These are phyloP conservation scores for Trachops cirrhosus DNA, from an alignment of 2,797 vertebrate genomes.

Conservation along the genomic window DNA sequence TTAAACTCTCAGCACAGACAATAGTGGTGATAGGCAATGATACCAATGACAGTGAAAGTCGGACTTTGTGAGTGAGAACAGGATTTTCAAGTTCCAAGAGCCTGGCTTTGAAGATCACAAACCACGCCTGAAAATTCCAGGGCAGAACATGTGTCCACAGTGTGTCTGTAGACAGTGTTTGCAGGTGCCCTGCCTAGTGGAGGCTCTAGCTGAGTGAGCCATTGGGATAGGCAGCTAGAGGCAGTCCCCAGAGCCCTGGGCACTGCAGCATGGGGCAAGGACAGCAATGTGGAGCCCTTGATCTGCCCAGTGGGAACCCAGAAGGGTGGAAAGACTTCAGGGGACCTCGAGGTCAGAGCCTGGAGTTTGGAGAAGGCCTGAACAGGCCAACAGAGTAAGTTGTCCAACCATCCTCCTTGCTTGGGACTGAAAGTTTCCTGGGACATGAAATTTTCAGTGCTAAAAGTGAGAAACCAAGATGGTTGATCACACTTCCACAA, in stretches of 20 bases:
- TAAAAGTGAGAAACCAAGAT: not conserved
- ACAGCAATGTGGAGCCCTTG: not conserved
- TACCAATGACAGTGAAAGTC: not conserved
- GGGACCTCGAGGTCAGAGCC: not conserved
- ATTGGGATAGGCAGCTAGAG: not conserved
- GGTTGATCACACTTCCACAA: not conserved
- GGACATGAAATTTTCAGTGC: not conserved
- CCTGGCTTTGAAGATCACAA: not conserved
- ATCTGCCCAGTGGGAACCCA: not conserved
- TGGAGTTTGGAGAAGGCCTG: not conserved
- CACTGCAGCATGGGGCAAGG: fast-evolving
- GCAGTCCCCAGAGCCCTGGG: not conserved
- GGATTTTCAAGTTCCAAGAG: not conserved
- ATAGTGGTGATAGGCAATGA: not conserved
- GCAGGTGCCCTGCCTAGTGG: not conserved
- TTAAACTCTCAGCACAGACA: not conserved
- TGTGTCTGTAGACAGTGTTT: not conserved
- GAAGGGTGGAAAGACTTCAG: not conserved
- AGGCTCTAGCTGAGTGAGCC: not conserved
- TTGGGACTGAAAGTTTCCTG: not conserved
- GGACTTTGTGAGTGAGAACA: not conserved
- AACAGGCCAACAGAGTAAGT: not conserved
- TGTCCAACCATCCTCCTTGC: not conserved
- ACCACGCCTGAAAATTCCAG: not conserved
- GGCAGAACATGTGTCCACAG: not conserved